Evolutionary conservation across 2,888 invertebrate species (phyloP).

Genomic region (Holacanthella duospinosa): DNA sequence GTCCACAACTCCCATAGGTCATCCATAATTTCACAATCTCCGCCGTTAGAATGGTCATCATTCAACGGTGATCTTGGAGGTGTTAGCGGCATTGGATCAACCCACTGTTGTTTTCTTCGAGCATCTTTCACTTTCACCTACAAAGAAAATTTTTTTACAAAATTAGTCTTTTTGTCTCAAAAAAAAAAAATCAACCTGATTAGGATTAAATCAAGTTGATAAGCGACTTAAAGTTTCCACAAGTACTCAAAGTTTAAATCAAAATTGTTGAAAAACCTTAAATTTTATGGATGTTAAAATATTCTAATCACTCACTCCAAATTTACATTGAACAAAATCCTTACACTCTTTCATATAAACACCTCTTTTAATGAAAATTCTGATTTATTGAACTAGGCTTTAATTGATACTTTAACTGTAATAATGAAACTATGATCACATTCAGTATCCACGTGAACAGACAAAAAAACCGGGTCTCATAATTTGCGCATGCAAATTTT

Average conservation of each 20-base stretch:
- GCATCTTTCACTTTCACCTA: constrained; percentile 23
- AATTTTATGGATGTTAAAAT: not conserved
- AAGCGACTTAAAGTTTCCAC: too few species aligned
- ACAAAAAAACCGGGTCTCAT: not conserved
- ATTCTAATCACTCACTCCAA: not conserved
- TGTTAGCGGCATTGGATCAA: constrained; percentile 15
- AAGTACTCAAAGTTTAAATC: too few species aligned
- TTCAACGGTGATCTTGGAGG: constrained; percentile 14
- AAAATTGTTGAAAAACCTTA: too few species aligned
- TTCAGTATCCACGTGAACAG: not conserved
- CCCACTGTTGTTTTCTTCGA: constrained; percentile 22
- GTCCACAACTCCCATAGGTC: constrained; percentile 31
- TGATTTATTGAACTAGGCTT: not conserved
- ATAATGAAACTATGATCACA: not conserved
- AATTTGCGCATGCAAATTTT: not conserved
- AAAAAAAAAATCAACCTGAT: not conserved
- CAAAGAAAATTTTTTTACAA: not conserved
- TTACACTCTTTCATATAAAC: not conserved
- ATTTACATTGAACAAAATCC: not conserved
- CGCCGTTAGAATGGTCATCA: constrained; percentile 1
- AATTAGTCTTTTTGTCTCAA: too few species aligned
- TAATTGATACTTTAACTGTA: not conserved
- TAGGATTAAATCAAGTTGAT: too few species aligned
- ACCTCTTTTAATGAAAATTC: not conserved
- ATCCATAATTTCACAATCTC: constrained; percentile 27